Evolutionary conservation across 2,113 vertebrate species (phyloP).

Genomic region (Pleuronectes platessa): DNA sequence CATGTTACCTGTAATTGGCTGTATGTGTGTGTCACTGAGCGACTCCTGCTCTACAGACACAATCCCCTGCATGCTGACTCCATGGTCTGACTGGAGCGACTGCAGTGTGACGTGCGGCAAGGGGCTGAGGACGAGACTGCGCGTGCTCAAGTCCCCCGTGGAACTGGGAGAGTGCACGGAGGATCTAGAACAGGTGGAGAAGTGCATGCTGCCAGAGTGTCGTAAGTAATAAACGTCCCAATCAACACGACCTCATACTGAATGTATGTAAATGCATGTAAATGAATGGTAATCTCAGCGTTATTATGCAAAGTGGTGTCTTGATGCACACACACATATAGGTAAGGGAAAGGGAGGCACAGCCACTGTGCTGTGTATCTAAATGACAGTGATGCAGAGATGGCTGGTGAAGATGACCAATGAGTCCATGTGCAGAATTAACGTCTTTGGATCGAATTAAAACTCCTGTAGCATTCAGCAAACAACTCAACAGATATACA

Average conservation of each 20-base stretch:
- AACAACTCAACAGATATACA: neutral
- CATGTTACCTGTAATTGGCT: neutral
- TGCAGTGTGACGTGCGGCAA: conserved; percentile 98
- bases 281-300: conserved; percentile 4
- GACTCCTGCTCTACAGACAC: conserved; percentile 84
- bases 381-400: neutral
- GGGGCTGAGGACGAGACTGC: conserved; percentile 89
- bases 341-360: conserved; percentile 1
- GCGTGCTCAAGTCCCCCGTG: conserved; percentile 93
- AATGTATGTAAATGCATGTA: neutral
- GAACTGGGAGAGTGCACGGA: conserved; percentile 97
- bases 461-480: neutral
- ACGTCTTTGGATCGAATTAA: neutral
- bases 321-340: neutral
- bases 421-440: neutral
- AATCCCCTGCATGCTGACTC: conserved; percentile 94
- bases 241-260: conserved; percentile 8
- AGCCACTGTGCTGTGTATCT: neutral
- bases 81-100: conserved; percentile 98
- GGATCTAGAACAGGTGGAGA: conserved; percentile 96
- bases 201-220: conserved; percentile 98
- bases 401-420: neutral
- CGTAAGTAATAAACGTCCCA: conserved; percentile 85
- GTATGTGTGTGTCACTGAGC: neutral
- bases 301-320: conserved; percentile 2